phyloP scores from a whole-genome alignment of 2,797 vertebrate genomes.

The Tamandua tetradactyla region DNA sequence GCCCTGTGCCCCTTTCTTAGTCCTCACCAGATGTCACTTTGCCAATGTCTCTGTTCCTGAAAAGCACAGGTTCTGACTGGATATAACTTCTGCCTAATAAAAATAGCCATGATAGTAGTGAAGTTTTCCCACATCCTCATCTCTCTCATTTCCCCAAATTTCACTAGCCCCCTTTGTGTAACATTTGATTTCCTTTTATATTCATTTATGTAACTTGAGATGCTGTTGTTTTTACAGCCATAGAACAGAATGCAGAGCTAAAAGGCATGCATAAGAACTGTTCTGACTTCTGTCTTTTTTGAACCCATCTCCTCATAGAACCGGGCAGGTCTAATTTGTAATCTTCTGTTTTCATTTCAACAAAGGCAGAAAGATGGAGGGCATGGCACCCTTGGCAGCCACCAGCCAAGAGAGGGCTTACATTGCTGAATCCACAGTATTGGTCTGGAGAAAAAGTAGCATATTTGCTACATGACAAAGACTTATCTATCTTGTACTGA shows the following conservation, averaged over 20 bases:
- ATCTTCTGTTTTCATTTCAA: neutral
- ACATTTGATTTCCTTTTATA: neutral
- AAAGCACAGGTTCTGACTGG: neutral
- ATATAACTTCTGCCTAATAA: neutral
- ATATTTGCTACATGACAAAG: neutral
- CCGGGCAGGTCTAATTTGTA: neutral
- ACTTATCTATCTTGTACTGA: neutral
- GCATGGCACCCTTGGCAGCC: neutral
- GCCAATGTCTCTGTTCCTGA: neutral
- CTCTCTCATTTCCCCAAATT: neutral
- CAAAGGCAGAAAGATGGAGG: neutral
- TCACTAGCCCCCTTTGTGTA: neutral
- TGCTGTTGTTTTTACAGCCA: neutral
- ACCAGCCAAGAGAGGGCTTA: neutral
- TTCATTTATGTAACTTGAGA: neutral
- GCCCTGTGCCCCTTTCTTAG: neutral
- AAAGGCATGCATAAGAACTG: neutral
- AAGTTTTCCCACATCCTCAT: neutral
- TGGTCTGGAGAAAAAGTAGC: neutral
- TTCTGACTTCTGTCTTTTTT: neutral
- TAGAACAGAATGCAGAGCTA: neutral
- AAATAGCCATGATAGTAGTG: neutral
- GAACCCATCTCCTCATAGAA: neutral
- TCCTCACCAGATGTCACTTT: neutral
- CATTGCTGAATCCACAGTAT: neutral